Percentiles rank a stretch among this genome's conserved stretches.
Evolutionary conservation across 2,797 vertebrate genomes (phyloP).

Genomic region (Bovichtus diacanthus): DNA sequence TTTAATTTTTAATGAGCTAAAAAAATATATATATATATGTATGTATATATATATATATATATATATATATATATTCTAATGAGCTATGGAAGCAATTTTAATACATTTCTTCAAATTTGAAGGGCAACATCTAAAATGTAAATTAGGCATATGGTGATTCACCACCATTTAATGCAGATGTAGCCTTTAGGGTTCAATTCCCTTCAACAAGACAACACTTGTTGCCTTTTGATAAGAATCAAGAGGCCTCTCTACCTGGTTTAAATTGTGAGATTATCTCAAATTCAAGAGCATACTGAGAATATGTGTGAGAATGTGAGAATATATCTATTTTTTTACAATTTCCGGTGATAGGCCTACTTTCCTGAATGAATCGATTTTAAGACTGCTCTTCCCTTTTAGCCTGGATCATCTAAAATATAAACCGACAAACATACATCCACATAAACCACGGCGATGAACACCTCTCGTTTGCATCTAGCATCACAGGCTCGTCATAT

Average conservation of each 20-base stretch:
- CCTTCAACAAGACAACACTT: conserved; percentile 26
- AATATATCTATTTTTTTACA: background rate
- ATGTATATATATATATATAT: too few species aligned
- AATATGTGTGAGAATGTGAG: background rate
- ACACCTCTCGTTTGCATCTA: background rate
- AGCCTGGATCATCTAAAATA: background rate
- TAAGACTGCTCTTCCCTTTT: too few species aligned
- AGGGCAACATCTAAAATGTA: background rate
- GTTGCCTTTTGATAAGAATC: conserved; percentile 46
- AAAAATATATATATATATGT: too few species aligned
- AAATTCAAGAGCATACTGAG: background rate
- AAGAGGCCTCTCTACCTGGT: background rate
- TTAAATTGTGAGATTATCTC: background rate
- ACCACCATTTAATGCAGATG: background rate
- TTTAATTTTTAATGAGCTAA: conserved; percentile 1
- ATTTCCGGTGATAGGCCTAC: background rate
- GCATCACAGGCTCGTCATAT: background rate
- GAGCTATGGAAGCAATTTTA: too few species aligned
- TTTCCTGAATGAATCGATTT: background rate
- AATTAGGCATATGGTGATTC: background rate
- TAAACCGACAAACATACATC: background rate
- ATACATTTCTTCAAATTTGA: background rate
- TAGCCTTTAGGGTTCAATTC: background rate
- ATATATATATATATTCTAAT: too few species aligned
- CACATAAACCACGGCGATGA: too few species aligned